Evolutionary conservation across 2,888 invertebrate genomes (phyloP).

Genomic region (Deroplatys truncata): DNA sequence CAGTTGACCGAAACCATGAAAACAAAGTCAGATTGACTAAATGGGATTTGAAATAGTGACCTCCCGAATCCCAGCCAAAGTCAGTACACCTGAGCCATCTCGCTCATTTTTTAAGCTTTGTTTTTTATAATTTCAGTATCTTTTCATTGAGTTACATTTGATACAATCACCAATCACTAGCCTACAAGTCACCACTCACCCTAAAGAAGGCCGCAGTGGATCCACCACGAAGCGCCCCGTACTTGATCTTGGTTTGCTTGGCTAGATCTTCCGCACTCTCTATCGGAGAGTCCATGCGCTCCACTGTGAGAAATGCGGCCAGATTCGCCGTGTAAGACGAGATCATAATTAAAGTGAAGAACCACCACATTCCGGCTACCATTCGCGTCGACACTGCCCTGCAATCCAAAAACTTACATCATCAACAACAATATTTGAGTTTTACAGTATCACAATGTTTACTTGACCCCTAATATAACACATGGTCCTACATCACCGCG

Average conservation of each 20-base stretch:
- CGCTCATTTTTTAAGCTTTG: too few species aligned
- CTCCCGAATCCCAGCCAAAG: too few species aligned
- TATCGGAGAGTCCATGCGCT: constrained; percentile 91
- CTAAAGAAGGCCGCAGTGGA: constrained; percentile 93
- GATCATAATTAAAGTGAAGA: constrained; percentile 92
- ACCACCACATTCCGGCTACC: constrained; percentile 94
- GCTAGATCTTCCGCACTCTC: constrained; percentile 94
- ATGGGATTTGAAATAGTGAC: too few species aligned
- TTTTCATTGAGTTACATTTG: too few species aligned
- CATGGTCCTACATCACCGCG: neutral
- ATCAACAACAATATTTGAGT: too few species aligned
- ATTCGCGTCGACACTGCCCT: constrained; percentile 85
- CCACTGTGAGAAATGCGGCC: constrained; percentile 90
- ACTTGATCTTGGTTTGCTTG: constrained; percentile 94
- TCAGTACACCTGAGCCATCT: too few species aligned
- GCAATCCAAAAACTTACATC: constrained; percentile 31
- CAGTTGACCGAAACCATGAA: too few species aligned
- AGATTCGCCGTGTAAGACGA: constrained; percentile 95
- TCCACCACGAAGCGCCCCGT: constrained; percentile 89
- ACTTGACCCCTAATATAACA: too few species aligned
- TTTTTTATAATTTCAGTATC: too few species aligned
- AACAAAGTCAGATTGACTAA: too few species aligned
- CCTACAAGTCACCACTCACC: constrained; percentile 58
- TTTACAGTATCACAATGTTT: too few species aligned
- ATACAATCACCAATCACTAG: too few species aligned